phyloP scores from a whole-genome alignment of 1,140 invertebrate genomes.

The Mya arenaria region DNA sequence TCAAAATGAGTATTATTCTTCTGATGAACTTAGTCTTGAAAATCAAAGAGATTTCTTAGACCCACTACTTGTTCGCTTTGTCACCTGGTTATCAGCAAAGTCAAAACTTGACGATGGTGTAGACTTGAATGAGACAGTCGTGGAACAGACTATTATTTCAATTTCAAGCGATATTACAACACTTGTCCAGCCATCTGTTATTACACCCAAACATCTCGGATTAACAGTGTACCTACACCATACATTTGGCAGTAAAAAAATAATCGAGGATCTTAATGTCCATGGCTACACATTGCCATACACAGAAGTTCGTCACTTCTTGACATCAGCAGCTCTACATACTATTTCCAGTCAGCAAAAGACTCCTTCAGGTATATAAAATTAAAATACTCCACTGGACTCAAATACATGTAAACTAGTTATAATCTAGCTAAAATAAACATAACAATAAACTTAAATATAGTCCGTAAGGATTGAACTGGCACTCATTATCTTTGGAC shows the following conservation, averaged over 20 bases:
- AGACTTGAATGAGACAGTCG: background rate
- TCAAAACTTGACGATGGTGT: background rate
- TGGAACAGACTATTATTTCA: background rate
- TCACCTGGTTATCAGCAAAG: background rate
- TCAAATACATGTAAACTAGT: no score
- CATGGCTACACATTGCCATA: background rate
- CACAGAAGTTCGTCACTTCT: conserved; percentile 11
- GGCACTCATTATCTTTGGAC: no score
- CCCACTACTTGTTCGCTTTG: background rate
- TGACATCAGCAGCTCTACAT: conserved; percentile 22
- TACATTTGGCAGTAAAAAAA: background rate
- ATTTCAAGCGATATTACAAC: background rate
- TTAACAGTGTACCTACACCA: background rate
- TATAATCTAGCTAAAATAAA: no score
- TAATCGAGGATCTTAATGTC: conserved; percentile 4
- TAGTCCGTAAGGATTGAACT: no score
- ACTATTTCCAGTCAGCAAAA: background rate
- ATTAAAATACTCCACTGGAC: no score
- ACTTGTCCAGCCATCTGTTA: background rate
- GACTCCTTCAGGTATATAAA: background rate
- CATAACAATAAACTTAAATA: no score
- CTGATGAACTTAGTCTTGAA: background rate
- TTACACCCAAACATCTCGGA: conserved; percentile 15
- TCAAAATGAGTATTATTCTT: conserved; percentile 9
- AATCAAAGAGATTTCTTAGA: background rate